Conservation (phyloP, 2,888 invertebrate genomes). For the Chaetoderma sp. region DNA sequence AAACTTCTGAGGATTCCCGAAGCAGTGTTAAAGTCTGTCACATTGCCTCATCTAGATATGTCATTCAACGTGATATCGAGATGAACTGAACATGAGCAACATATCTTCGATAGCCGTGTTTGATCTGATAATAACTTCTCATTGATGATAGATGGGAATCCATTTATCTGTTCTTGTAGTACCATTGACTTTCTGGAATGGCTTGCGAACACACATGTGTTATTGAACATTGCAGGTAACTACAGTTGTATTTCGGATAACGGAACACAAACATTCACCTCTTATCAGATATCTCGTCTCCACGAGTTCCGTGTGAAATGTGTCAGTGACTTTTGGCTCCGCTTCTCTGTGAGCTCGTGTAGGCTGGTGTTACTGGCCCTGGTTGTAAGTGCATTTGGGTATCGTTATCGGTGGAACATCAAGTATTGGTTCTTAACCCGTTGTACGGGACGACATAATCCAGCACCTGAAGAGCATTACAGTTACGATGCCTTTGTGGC, state of each 20-base stretch:
- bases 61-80: not conserved
- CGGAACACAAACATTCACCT: not conserved
- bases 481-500: slow-evolving; percentile 10
- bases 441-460: not conserved
- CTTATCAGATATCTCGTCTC: not conserved
- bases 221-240: not conserved
- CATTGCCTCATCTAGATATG: not conserved
- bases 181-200: not conserved
- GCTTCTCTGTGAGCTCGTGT: not conserved
- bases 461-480: not conserved
- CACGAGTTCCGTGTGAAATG: not conserved
- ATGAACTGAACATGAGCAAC: not conserved
- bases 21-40: not conserved
- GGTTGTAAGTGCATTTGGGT: not conserved
- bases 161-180: not conserved
- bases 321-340: not conserved
- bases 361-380: not conserved
- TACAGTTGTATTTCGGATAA: not conserved
- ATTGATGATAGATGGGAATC: not conserved
- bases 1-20: not conserved
- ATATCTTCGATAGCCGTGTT: too few species aligned
- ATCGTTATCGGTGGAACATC: not conserved
- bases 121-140: not conserved
- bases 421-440: not conserved
- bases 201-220: not conserved